Evolutionary conservation across 64 coral and sea anemone species (phyloP).

Genomic region (Platygyra sinensis): DNA sequence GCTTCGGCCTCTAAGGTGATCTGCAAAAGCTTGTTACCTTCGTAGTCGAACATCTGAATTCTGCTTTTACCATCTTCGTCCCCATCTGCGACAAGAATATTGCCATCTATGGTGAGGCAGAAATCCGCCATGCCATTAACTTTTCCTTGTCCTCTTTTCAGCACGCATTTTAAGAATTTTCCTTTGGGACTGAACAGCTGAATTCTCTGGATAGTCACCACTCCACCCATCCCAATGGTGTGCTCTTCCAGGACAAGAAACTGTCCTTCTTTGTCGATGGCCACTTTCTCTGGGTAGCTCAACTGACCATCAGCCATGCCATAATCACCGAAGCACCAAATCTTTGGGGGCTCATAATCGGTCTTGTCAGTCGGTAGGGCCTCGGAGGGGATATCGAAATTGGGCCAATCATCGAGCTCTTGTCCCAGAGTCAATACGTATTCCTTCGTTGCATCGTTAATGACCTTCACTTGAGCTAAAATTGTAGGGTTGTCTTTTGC

Average conservation of each 20-base stretch:
- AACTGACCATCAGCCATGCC: constrained; percentile 71
- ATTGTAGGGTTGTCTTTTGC: constrained; percentile 56
- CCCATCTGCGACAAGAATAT: constrained; percentile 64
- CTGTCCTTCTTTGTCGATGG: constrained; percentile 66
- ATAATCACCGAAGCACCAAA: constrained; percentile 90
- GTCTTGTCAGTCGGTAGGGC: constrained; percentile 43
- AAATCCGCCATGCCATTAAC: constrained; percentile 82
- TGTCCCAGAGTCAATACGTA: constrained; percentile 43
- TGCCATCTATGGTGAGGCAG: constrained; percentile 70
- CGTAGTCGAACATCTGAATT: constrained; percentile 75
- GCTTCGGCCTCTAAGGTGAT: constrained; percentile 48
- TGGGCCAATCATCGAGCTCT: constrained; percentile 33
- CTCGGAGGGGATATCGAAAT: constrained; percentile 56
- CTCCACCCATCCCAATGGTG: constrained; percentile 43
- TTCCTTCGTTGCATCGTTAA: constrained; percentile 60
- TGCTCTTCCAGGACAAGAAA: constrained; percentile 82
- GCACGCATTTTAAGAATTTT: constrained; percentile 75
- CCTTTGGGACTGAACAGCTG: constrained; percentile 71
- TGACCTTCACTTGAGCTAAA: constrained; percentile 56
- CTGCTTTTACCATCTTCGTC: constrained; percentile 28
- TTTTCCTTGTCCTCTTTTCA: constrained; percentile 67
- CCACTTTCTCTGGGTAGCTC: constrained; percentile 68
- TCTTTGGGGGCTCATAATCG: constrained; percentile 62
- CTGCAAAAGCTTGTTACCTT: constrained; percentile 61
- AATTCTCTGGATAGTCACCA: constrained; percentile 71